These are phyloP conservation scores for Ambastaia sidthimunki DNA, from an alignment of 2,797 vertebrate genomes.

Conservation along the genomic window DNA sequence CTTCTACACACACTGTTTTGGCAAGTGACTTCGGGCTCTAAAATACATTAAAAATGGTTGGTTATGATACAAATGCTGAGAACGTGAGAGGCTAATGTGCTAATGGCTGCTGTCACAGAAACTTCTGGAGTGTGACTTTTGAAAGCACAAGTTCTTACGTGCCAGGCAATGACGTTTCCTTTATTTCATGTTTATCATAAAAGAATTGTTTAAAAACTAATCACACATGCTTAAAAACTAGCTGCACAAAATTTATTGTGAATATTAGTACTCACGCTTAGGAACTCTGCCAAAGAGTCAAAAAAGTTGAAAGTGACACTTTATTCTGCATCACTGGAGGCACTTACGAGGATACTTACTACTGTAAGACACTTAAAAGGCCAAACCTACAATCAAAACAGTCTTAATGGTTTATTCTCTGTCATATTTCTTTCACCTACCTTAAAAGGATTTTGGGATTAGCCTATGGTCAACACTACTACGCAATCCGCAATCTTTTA, in stretches of 20 bases:
- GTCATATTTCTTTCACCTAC: not conserved
- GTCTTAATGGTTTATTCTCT: slow-evolving; percentile 36
- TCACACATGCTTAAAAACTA: slow-evolving; percentile 16
- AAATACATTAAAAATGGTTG: slow-evolving; percentile 52
- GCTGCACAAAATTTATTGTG: not conserved
- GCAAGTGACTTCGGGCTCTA: slow-evolving; percentile 59
- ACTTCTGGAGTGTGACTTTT: slow-evolving; percentile 1
- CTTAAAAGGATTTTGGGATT: slow-evolving; percentile 32
- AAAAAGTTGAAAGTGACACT: slow-evolving; percentile 28
- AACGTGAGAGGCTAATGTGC: not conserved
- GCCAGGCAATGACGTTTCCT: slow-evolving; percentile 14
- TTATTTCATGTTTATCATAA: slow-evolving; percentile 8
- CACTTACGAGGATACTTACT: slow-evolving; percentile 40
- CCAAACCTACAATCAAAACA: slow-evolving; percentile 42
- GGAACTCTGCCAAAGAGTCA: not conserved
- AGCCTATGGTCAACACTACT: not conserved
- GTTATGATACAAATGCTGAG: slow-evolving; percentile 35
- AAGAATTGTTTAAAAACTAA: slow-evolving; percentile 10
- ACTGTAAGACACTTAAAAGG: slow-evolving; percentile 42
- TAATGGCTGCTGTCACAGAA: slow-evolving; percentile 4
- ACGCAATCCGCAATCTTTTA: slow-evolving; percentile 12
- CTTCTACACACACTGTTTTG: slow-evolving; percentile 53
- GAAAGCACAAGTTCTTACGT: not conserved
- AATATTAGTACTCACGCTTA: slow-evolving; percentile 5
- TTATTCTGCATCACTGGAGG: slow-evolving; percentile 26